Evolutionary conservation across 2,888 invertebrate genomes (phyloP).

Genomic region (Odontocerum albicorne): DNA sequence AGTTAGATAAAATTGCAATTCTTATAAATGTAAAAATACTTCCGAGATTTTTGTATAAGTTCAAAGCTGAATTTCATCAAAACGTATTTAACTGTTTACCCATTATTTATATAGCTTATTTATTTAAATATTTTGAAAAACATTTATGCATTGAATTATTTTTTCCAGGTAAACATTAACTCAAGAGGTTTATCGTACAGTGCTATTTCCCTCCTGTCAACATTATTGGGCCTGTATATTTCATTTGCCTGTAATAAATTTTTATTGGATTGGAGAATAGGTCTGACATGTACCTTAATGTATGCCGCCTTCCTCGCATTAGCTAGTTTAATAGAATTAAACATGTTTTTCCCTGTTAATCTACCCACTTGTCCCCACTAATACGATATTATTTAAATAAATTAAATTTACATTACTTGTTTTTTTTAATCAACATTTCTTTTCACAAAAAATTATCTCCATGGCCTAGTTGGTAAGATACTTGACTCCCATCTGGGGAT

Average conservation of each 20-base stretch:
- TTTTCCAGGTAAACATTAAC: conserved; percentile 64
- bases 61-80: background rate
- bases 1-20: too few species aligned
- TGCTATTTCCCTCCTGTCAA: conserved; percentile 71
- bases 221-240: conserved; percentile 68
- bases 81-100: background rate
- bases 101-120: background rate
- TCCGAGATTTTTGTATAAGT: background rate
- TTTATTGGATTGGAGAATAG: conserved; percentile 70
- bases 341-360: conserved; percentile 75
- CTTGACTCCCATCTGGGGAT: too few species aligned
- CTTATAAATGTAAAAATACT: too few species aligned
- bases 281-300: conserved; percentile 64
- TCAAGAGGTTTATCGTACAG: conserved; percentile 77
- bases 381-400: too few species aligned
- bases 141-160: background rate
- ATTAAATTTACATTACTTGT: too few species aligned
- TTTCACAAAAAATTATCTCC: too few species aligned
- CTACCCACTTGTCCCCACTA: conserved; percentile 67
- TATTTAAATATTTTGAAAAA: background rate
- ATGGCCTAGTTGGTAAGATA: too few species aligned
- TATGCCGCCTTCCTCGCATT: conserved; percentile 69
- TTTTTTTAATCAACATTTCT: too few species aligned
- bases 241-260: conserved; percentile 69
- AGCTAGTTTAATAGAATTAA: conserved; percentile 74